Conservation (phyloP, 2,797 vertebrate genomes). For the Monodelphis domestica region DNA sequence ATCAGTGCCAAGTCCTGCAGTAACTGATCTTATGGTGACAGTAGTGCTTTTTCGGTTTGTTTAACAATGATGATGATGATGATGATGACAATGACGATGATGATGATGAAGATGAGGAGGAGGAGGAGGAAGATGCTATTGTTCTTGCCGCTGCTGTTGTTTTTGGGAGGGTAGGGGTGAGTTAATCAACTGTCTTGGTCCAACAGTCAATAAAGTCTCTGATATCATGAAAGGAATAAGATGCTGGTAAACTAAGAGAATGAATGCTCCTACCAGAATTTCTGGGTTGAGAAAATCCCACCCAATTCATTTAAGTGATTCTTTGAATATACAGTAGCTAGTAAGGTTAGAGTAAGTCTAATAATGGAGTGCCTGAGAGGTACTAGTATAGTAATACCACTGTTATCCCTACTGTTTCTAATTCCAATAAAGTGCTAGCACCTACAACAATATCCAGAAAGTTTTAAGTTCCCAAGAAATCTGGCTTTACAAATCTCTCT, state of each 20-base stretch:
- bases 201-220: background rate
- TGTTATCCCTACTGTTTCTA: background rate
- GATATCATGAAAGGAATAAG: background rate
- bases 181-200: background rate
- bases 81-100: too few species aligned
- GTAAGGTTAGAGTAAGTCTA: too few species aligned
- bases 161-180: background rate
- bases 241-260: background rate
- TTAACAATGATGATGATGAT: background rate
- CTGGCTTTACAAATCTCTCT: background rate
- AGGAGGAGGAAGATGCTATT: too few species aligned
- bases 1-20: background rate
- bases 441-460: background rate
- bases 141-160: background rate
- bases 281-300: background rate
- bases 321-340: background rate
- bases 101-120: too few species aligned
- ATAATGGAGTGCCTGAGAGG: background rate
- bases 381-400: background rate
- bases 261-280: background rate
- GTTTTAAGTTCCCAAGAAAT: background rate
- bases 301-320: background rate
- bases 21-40: background rate
- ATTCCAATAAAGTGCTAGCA: background rate
- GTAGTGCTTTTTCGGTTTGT: background rate